Evolutionary conservation across 2,888 invertebrate genomes (phyloP), one percentile per base, ranked within the genome.

Genomic region (Candidula unifasciata): DNA sequence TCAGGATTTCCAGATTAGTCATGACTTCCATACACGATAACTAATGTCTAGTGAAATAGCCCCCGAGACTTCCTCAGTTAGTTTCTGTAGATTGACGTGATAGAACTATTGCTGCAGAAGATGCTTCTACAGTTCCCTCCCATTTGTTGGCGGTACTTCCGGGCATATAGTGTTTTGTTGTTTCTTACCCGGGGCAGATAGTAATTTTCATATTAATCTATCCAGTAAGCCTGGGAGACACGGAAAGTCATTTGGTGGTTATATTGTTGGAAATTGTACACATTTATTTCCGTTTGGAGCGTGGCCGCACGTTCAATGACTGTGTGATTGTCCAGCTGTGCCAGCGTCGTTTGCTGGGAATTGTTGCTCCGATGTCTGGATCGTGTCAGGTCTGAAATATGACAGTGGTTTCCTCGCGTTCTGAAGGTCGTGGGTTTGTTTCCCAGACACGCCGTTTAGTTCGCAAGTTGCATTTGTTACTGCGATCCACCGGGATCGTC

Each of bases 21-120:
- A 24, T 54, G 74, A 74, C 54, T 74, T 33, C 52, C 44, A 74
- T 18, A 37, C 18, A n/a, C 18, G 35, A 37, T 37, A 24, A 21
- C 35, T 73, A 73, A 73, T 73, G 30, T n/a, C 60, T 24, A 60
- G 60, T 60, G 60, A 60, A 60, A 60, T 60, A n/a, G n/a, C 60
- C 60, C 21, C 60, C 10, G 60, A 13, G 60, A 18, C n/a, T 60
- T n/a, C 60, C 13, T 60, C 18, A 16, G 21, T 16, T 13, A 60
- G n/a, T 24, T 21, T 60, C n/a, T 18, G 13, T 60, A n/a, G 10
- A 24, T 21, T 60, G 60, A 60, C 60, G 13, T 60, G 60, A 60
- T 60, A 21, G 60, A 60, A 21, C n/a, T n/a, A 5, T 21, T 60
- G 2, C n/a, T 5, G 60, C 60, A 13, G 6, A 10, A 13, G 44